Evolutionary conservation across 2,113 vertebrate genomes (phyloP), one percentile per base, ranked within the genome.

Genomic region (Colius striatus): DNA sequence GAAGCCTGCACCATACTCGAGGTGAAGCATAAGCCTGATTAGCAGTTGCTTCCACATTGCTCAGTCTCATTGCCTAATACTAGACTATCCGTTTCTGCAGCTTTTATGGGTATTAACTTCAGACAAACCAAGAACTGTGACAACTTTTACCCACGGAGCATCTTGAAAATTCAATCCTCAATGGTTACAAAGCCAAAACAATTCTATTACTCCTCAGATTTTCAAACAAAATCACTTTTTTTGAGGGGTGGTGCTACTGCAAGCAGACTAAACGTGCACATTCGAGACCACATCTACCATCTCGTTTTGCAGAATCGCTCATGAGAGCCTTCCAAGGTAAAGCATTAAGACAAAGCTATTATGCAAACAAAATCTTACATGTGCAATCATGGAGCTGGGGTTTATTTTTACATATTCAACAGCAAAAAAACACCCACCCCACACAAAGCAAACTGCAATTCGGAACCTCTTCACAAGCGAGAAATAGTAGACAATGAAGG

Each of bases 401-500:
- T 30, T 43, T 51, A 5, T 23, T 27, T 26, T 70, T 30, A 48
- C 1, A 73, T 26, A 76, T 26, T 74, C 61, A 84, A 87, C 68
- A 81, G 54, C 32, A 88, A 85, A 89, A 95, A 90, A 41, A 41
- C 9, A 9, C 38, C 38, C 38, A 41, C 38, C 38, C 38, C 55
- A 68, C 20, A 27, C 47, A 43, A 67, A 75, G 19, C n/a, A 70
- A 83, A 84, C 21, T 1, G 3, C 25, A 48, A 66, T 43, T 16
- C 45, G 47, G 50, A 94, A 48, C 51, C 73, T 67, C 83, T 10
- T 47, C 48, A 32, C 10, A 4, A 93, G 36, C 90, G 41, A 86
- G 65, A 91, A 92, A 92, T 14, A 54, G 54, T 63, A 91, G 75
- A 87, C 72, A 97, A 94, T 23, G 84, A 97, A 94, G 53, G 22